Percentiles rank a stretch among this genome's conserved stretches.
These are phyloP conservation scores for Cydia strobilella DNA, from an alignment of 1,140 invertebrate species.

Conservation along the genomic window DNA sequence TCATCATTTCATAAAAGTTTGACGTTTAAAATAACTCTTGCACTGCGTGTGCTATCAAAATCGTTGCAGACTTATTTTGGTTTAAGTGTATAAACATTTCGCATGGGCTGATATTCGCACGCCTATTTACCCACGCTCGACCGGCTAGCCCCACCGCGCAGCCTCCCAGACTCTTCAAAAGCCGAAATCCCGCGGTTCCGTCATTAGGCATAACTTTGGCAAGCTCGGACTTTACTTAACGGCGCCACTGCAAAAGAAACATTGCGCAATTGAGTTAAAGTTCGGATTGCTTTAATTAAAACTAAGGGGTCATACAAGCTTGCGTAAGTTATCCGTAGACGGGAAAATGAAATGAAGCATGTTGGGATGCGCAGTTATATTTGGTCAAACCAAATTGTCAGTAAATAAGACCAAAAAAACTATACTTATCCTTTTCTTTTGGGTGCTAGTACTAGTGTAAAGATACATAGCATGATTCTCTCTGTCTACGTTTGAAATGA, in stretches of 20 bases:
- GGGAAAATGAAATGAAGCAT: neutral
- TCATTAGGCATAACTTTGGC: conserved; percentile 10
- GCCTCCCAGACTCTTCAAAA: neutral
- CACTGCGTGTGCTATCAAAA: too few species aligned
- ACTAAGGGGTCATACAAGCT: neutral
- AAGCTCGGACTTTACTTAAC: conserved; percentile 10
- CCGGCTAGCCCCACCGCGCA: neutral
- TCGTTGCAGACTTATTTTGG: too few species aligned
- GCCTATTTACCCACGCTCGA: conserved; percentile 18
- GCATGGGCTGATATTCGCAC: neutral
- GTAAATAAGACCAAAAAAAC: too few species aligned
- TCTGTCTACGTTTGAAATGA: too few species aligned
- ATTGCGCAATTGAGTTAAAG: conserved; percentile 4
- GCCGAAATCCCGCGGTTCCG: neutral
- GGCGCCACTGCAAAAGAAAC: conserved; percentile 9
- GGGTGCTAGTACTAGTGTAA: too few species aligned
- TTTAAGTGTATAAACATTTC: neutral
- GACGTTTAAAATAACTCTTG: too few species aligned
- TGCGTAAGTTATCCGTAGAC: conserved; percentile 5
- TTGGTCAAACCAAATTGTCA: too few species aligned
- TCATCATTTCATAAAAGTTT: too few species aligned
- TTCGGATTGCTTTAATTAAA: neutral
- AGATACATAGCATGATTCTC: too few species aligned
- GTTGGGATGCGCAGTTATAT: too few species aligned
- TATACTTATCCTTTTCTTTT: too few species aligned